Percentiles rank a stretch among this genome's conserved stretches.
These are phyloP conservation scores for Lepeophtheirus nordmannii DNA, from an alignment of 2,888 invertebrate genomes.

Conservation along the genomic window DNA sequence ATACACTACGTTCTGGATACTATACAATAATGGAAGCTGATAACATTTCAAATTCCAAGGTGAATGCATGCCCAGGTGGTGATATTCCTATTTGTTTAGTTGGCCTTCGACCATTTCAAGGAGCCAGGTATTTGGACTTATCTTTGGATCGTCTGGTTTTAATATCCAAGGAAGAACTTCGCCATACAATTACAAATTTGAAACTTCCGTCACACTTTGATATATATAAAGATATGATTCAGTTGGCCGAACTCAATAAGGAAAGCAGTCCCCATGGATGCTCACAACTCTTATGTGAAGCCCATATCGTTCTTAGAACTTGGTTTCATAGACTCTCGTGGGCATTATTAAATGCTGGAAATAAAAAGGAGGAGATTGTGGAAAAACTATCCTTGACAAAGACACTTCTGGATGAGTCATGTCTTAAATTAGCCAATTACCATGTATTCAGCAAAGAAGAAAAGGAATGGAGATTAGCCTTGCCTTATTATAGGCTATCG, in stretches of 20 bases:
- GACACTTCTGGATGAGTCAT: not conserved
- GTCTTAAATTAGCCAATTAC: slow-evolving; percentile 6
- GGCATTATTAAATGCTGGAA: not conserved
- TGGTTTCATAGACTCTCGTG: slow-evolving; percentile 13
- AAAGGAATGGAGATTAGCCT: not conserved
- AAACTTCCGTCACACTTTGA: not conserved
- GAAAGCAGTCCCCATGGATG: slow-evolving; percentile 15
- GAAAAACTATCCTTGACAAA: not conserved
- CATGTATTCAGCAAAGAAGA: not conserved
- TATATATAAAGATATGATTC: slow-evolving; percentile 13
- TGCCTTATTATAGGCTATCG: slow-evolving; percentile 15
- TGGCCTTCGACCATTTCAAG: slow-evolving; percentile 21
- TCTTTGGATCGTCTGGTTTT: not conserved
- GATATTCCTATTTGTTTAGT: slow-evolving; percentile 19
- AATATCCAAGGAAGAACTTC: not conserved
- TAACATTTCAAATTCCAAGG: not conserved
- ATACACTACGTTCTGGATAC: slow-evolving; percentile 21
- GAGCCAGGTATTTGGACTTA: not conserved
- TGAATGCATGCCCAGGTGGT: slow-evolving; percentile 15
- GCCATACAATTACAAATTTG: not conserved
- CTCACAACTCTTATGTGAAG: slow-evolving; percentile 15
- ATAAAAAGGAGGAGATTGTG: not conserved
- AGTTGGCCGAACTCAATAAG: slow-evolving; percentile 10
- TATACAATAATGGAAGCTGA: slow-evolving; percentile 20
- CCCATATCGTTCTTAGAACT: slow-evolving; percentile 15